phyloP scores from a whole-genome alignment of 2,797 vertebrate species.

The Megaceryle alcyon region DNA sequence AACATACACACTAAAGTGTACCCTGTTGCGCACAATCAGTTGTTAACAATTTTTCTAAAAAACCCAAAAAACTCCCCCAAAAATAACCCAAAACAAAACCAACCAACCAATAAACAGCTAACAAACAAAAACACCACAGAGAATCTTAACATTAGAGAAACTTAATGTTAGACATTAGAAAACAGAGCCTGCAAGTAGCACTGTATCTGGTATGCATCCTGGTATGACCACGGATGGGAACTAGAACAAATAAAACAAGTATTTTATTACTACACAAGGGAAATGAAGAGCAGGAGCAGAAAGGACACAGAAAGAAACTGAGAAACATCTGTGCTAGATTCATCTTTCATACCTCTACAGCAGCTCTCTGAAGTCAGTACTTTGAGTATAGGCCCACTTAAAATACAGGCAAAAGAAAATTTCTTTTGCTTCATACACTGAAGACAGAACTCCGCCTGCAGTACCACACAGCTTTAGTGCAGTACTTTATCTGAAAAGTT shows the following conservation, averaged over 20 bases:
- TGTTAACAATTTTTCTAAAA: background rate
- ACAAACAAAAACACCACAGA: background rate
- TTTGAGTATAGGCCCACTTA: background rate
- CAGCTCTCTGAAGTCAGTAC: background rate
- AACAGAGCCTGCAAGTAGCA: background rate
- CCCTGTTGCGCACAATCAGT: background rate
- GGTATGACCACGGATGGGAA: background rate
- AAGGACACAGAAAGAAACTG: background rate
- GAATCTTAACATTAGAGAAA: background rate
- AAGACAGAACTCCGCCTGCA: background rate
- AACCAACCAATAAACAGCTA: no score
- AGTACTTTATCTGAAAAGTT: background rate
- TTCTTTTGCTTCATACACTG: background rate
- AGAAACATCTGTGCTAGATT: background rate
- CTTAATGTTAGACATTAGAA: background rate
- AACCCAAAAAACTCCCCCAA: no score
- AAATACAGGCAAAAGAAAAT: background rate
- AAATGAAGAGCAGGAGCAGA: background rate
- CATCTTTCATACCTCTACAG: background rate
- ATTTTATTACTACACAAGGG: background rate
- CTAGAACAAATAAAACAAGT: background rate
- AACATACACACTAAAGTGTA: accelerated
- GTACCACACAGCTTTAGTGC: background rate
- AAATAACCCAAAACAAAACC: no score
- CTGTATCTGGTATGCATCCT: background rate